Base-by-base conservation (phyloP, 2,888 invertebrate genomes). In the Tortrix viridana region DNA sequence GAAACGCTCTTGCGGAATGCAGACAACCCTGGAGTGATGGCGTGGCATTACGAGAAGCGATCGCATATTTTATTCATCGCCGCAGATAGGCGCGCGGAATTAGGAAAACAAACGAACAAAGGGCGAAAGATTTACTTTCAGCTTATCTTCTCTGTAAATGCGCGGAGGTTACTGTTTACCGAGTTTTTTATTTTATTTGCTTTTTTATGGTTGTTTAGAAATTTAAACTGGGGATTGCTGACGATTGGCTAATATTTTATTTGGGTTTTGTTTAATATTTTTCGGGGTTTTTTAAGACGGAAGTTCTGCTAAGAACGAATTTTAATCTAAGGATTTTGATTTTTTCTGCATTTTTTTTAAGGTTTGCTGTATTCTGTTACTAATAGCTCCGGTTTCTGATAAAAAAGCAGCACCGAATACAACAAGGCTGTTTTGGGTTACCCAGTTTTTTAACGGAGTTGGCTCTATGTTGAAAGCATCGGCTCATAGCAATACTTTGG, bases 21-120 rank as follows among this genome's bases (percentile, higher is more conserved):
- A 62, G 19, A 32, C 49, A n/a, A 53, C 46, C 23, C 41, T 41
- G 16, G 19, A 62, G 50, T 57, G 62, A 62, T 62, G 56, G 49
- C 50, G 5, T 46, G n/a, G 38, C 56, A 57, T 62, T 58, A 58
- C 47, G 47, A 47, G 52, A 58, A 58, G 43, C 53, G 63, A 58
- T 63, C 57, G 57, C 58, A 63, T 63, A 63, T 58, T 58, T 63
- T 63, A 58, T 63, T 63, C 63, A 63, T 63, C 47, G 53, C 63
- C 63, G 47, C 47, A 57, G 52, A 63, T 57, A 63, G 57, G 58
- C 57, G 50, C 61, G 53, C 58, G 53, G 57, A 63, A 63, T 63
- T 63, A 63, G 63, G 63, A 23, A 63, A 57, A 57, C 58, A 63
- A 63, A 63, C 63, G 53, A 63, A 58, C 48, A 63, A 63, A 63